phyloP scores from a whole-genome alignment of 23 tunicate species.

The Ciona savignyi region DNA sequence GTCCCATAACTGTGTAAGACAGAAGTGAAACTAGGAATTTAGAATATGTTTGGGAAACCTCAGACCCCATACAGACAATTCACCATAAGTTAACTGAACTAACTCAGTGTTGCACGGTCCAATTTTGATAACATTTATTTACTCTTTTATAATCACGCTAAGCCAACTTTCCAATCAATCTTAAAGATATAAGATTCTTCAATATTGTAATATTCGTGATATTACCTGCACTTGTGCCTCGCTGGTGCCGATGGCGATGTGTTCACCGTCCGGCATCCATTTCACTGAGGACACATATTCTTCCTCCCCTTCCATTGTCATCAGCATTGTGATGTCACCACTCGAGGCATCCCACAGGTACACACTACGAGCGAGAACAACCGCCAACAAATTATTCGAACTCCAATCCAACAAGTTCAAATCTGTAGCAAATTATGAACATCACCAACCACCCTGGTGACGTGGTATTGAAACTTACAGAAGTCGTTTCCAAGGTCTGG shows the following conservation, averaged over 20 bases:
- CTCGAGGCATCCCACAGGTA: slow-evolving; percentile 79
- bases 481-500: slow-evolving; percentile 87
- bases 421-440: slow-evolving; percentile 47
- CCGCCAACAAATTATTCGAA: slow-evolving; percentile 56
- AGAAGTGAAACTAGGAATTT: too few species aligned
- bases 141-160: too few species aligned
- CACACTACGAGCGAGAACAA: slow-evolving; percentile 51
- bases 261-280: slow-evolving; percentile 79
- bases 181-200: too few species aligned
- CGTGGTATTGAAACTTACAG: slow-evolving; percentile 34
- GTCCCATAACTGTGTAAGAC: slow-evolving; percentile 90
- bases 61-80: too few species aligned
- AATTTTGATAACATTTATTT: too few species aligned
- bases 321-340: slow-evolving; percentile 70
- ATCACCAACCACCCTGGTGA: too few species aligned
- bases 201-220: not conserved
- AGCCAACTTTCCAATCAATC: too few species aligned
- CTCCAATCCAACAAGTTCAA: slow-evolving; percentile 89
- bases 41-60: too few species aligned
- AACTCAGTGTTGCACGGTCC: too few species aligned
- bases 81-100: too few species aligned
- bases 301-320: slow-evolving; percentile 47
- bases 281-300: slow-evolving; percentile 62
- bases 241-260: slow-evolving; percentile 79
- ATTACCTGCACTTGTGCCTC: slow-evolving; percentile 80